Conservation (phyloP, 1,140 invertebrate species). For the Drosophila lini region DNA sequence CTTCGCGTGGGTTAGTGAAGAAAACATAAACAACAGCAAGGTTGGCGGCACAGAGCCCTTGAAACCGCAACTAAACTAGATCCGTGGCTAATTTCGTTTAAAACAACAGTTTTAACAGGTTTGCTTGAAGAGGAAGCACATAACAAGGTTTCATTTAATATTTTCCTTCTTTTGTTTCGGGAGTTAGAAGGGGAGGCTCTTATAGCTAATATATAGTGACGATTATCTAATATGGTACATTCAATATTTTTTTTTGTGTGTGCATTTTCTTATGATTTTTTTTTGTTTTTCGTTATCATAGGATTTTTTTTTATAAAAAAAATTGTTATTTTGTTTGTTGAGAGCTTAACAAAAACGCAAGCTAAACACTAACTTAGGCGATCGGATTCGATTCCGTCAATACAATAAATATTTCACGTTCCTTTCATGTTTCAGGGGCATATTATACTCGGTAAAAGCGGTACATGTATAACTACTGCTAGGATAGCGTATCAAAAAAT, state of each 20-base stretch:
- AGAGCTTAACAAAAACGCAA: conserved; percentile 83
- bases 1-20: conserved; percentile 58
- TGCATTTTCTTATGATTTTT: conserved; percentile 1
- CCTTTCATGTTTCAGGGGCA: conserved; percentile 38
- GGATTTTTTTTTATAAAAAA: conserved; percentile 78
- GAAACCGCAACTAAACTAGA: conserved; percentile 53
- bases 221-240: conserved; percentile 80
- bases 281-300: conserved; percentile 46
- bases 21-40: conserved; percentile 76
- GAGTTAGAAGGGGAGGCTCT: conserved; percentile 41
- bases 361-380: conserved; percentile 73
- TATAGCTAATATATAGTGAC: conserved; percentile 41
- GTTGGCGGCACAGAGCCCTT: conserved; percentile 51
- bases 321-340: conserved; percentile 65
- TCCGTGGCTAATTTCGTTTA: conserved; percentile 52
- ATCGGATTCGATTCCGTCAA: conserved; percentile 54
- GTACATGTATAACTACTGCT: conserved; percentile 51
- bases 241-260: conserved; percentile 38
- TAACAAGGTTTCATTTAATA: conserved; percentile 52
- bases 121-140: conserved; percentile 48
- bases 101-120: conserved; percentile 71
- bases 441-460: conserved; percentile 27
- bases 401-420: conserved; percentile 60
- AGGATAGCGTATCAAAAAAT: conserved; percentile 71
- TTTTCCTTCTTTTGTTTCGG: conserved; percentile 19